Evolutionary conservation across 2,888 invertebrate genomes (phyloP).

Genomic region (Steromphala cineraria): DNA sequence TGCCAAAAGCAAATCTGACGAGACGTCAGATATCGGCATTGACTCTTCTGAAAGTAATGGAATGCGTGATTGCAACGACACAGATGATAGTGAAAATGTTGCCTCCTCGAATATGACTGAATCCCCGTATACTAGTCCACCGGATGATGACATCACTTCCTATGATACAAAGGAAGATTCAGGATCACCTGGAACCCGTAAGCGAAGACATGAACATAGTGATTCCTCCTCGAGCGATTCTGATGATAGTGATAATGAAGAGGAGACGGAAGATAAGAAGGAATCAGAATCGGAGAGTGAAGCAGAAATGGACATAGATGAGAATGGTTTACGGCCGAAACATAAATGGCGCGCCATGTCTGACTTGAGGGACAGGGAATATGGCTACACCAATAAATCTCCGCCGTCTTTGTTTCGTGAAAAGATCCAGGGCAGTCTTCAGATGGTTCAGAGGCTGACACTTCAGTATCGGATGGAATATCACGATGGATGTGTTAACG

Average conservation of each 20-base stretch:
- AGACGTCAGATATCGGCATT: constrained; percentile 18
- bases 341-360: constrained; percentile 83
- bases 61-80: constrained; percentile 25
- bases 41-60: constrained; percentile 23
- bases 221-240: constrained; percentile 27
- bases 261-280: constrained; percentile 28
- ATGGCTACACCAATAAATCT: constrained; percentile 76
- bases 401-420: constrained; percentile 81
- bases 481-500: constrained; percentile 94
- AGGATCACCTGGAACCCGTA: constrained; percentile 14
- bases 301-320: constrained; percentile 36
- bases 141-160: constrained; percentile 26
- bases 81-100: constrained; percentile 26
- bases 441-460: constrained; percentile 88
- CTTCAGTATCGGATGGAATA: constrained; percentile 85
- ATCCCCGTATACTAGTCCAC: not conserved
- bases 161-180: constrained; percentile 25
- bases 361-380: constrained; percentile 79
- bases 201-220: constrained; percentile 13
- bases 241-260: constrained; percentile 31
- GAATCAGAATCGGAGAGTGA: constrained; percentile 38
- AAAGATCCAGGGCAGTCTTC: constrained; percentile 87
- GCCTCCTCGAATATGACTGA: constrained; percentile 2
- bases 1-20: constrained; percentile 23
- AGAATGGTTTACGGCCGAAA: constrained; percentile 44